A percentile compares a stretch with the other conserved stretches of the same genome.
phyloP scores from a whole-genome alignment of 2,797 vertebrate genomes.

The Tragopan temminckii region DNA sequence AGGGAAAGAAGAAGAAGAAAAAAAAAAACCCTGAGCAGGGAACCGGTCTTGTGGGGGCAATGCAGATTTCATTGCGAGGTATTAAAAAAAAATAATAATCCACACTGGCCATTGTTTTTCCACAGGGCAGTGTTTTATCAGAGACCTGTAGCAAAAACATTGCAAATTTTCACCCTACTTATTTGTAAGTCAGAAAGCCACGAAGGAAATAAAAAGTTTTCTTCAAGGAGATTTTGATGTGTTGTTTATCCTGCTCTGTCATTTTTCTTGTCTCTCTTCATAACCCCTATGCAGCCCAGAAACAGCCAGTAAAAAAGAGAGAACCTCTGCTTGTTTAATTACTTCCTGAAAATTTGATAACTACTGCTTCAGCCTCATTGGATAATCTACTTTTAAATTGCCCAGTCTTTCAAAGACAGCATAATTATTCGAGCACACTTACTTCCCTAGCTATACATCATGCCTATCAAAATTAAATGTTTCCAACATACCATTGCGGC shows the following conservation, averaged over 20 bases:
- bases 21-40: accelerated
- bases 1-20: too few species aligned
- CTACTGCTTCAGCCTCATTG: slow-evolving; percentile 78
- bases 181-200: slow-evolving; percentile 38
- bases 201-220: slow-evolving; percentile 12
- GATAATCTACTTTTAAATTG: slow-evolving; percentile 81
- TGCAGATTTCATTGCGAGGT: background rate
- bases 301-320: slow-evolving; percentile 80
- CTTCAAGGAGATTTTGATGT: slow-evolving; percentile 56
- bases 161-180: background rate
- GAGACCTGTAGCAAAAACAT: slow-evolving; percentile 12
- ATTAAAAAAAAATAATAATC: background rate
- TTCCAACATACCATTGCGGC: slow-evolving; percentile 72
- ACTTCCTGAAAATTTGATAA: slow-evolving; percentile 85
- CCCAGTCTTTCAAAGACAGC: slow-evolving; percentile 81
- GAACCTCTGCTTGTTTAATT: slow-evolving; percentile 85
- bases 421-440: slow-evolving; percentile 82
- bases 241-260: slow-evolving; percentile 76
- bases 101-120: background rate
- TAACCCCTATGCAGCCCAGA: slow-evolving; percentile 86
- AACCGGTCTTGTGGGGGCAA: slow-evolving; percentile 18
- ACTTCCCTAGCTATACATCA: slow-evolving; percentile 85
- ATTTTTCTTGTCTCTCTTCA: slow-evolving; percentile 86
- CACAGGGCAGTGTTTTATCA: background rate
- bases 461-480: slow-evolving; percentile 81